These are phyloP conservation scores for Platichthys flesus DNA, from an alignment of 2,113 vertebrate genomes.

Conservation along the genomic window DNA sequence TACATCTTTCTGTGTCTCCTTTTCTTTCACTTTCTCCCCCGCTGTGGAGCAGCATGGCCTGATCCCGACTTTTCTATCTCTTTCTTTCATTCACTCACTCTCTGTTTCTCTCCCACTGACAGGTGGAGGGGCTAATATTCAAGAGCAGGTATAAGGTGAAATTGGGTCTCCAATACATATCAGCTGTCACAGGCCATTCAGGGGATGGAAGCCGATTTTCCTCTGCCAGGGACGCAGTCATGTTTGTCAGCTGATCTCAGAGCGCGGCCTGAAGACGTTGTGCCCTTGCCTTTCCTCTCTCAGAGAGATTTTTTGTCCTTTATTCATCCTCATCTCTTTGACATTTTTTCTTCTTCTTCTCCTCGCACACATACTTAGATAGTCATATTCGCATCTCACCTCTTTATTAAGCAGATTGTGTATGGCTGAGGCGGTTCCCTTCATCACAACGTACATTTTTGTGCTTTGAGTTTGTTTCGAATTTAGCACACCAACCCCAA, in stretches of 20 bases:
- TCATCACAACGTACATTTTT: slow-evolving; percentile 60
- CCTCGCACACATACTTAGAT: slow-evolving; percentile 16
- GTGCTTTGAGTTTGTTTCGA: slow-evolving; percentile 64
- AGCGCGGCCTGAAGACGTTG: slow-evolving; percentile 44
- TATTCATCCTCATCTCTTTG: slow-evolving; percentile 30
- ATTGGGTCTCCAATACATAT: slow-evolving; percentile 67
- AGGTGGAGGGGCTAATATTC: slow-evolving; percentile 46
- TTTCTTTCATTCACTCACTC: slow-evolving; percentile 58
- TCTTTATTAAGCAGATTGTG: slow-evolving; percentile 45
- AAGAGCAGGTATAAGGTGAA: slow-evolving; percentile 53
- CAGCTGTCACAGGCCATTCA: slow-evolving; percentile 62
- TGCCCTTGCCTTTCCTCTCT: slow-evolving; percentile 21
- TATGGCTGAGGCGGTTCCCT: slow-evolving; percentile 36
- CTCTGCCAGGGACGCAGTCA: slow-evolving; percentile 54
- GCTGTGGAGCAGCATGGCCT: slow-evolving; percentile 46
- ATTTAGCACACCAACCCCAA: slow-evolving; percentile 67
- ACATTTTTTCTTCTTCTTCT: slow-evolving; percentile 13
- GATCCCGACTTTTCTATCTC: slow-evolving; percentile 39
- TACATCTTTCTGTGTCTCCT: slow-evolving; percentile 68
- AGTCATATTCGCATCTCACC: slow-evolving; percentile 30
- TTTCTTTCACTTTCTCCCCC: slow-evolving; percentile 65
- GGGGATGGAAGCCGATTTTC: slow-evolving; percentile 50
- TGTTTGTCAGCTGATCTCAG: slow-evolving; percentile 70
- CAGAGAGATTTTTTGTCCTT: slow-evolving; percentile 34
- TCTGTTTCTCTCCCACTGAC: slow-evolving; percentile 64